Evolutionary conservation across 2,797 vertebrate genomes (phyloP), one percentile per base, ranked within the genome.

Genomic region (Anolis apletophallus): DNA sequence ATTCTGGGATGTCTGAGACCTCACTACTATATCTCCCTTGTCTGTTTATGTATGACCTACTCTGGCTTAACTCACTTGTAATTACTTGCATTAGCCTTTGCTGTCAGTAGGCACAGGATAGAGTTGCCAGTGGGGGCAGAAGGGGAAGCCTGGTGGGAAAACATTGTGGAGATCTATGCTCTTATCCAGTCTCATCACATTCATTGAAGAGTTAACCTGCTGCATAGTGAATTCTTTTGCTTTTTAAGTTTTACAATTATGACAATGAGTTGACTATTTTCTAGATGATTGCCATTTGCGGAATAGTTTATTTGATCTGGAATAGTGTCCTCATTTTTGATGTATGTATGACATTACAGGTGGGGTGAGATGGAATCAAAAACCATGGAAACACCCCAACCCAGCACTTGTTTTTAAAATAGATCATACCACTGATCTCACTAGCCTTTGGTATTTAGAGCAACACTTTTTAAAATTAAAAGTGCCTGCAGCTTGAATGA

Each of bases 401-500:
- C 2, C 19, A 3, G 12, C 46, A 46, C 64, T 78, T 19, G 59
- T 21, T 69, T 0, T 69, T 68, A 52, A 82, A 88, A 77, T 55
- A 52, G 5, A 29, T 0, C 29, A 81, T 14, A 67, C 76, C 82
- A 82, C 3, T 1, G 16, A 6, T 84, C 36, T 87, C 5, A 74
- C 71, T 40, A 12, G n/a, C 76, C 29, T 8, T 88, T 52, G 81
- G 11, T 85, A 75, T 88, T 92, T 85, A 78, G 91, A 88, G 46
- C 68, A 83, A 83, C 84, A 89, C 29, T 91, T n/a, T 76, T 71
- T 84, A 34, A 84, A 85, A 91, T 80, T 85, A 59, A 86, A 84
- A 90, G 80, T 84, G 55, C 88, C 91, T 90, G 75, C 64, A 87
- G 55, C 40, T 83, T 91, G 85, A 86, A 90, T 91, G 90, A 90